Evolutionary conservation across 64 coral and sea anemone genomes (phyloP).

Genomic region (Montipora foliosa): DNA sequence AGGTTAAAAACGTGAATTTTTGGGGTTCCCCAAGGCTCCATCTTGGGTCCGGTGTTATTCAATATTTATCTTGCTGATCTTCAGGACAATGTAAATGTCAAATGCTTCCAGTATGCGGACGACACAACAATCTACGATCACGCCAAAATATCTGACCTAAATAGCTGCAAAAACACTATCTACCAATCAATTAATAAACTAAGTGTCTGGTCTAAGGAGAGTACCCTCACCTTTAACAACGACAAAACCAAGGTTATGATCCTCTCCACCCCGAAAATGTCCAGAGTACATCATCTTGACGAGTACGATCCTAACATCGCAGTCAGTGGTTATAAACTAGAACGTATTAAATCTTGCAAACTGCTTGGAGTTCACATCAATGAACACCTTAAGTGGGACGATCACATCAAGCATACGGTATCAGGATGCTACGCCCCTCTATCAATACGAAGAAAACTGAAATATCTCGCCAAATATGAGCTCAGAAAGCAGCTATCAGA

Average conservation of each 20-base stretch:
- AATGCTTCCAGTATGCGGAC: conserved; percentile 62
- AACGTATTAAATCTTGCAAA: conserved; percentile 33
- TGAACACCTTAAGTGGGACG: conserved; percentile 47
- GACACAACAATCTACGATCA: conserved; percentile 63
- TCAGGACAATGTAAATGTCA: not conserved
- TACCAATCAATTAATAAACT: conserved; percentile 34
- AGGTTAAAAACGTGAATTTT: not conserved
- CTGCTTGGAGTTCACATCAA: conserved; percentile 36
- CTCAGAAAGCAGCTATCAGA: conserved; percentile 48
- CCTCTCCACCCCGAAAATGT: conserved; percentile 60
- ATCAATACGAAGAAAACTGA: conserved; percentile 30
- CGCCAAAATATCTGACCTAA: conserved; percentile 25
- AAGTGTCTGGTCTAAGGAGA: conserved; percentile 37
- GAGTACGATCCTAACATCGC: conserved; percentile 33
- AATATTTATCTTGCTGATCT: conserved; percentile 63
- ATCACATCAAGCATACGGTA: conserved; percentile 43
- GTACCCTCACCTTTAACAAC: conserved; percentile 60
- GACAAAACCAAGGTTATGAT: conserved; percentile 74
- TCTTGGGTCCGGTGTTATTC: conserved; percentile 60
- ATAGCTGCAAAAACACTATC: conserved; percentile 20
- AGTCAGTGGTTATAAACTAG: conserved; percentile 42
- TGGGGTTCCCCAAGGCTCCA: conserved; percentile 63
- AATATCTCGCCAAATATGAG: conserved; percentile 40
- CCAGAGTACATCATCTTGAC: conserved; percentile 47
- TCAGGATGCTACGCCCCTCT: conserved; percentile 15